Base-by-base conservation (phyloP, 2,113 vertebrate genomes). In the Prionailurus viverrinus region DNA sequence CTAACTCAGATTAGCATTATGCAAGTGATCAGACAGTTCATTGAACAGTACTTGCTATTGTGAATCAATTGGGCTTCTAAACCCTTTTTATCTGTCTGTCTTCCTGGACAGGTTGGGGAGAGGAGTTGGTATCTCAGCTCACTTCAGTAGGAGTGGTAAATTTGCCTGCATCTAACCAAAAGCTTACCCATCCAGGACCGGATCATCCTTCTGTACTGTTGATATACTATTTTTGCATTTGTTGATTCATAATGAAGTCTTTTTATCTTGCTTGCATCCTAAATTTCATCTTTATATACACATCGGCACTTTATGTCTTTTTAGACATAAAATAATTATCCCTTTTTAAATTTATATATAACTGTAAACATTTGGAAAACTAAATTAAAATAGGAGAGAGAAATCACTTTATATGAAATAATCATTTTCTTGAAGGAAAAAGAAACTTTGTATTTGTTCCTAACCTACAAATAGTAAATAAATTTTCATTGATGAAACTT, bases 301-400 rank as follows among this genome's bases (percentile, higher is more conserved):
- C 31, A 21, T 41, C 5, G 85, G 78, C 12, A 80, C 16, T 89
- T 45, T 45, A 45, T 45, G 1, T 45, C 5, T 33, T 71, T 89
- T 85, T 76, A 92, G 45, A 95, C 89, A 74, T 80, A 85, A 89
- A 83, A 83, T 29, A 76, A 27, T 78, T 29, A 53, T 10, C 19
- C 73, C 18, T 63, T 81, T 73, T 33, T 81, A 66, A 21, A 29
- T 63, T 29, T 65, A 80, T 58, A 21, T 21, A 21, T 76, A 79
- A 85, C 65, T 79, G 3, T 63, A 97, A 66, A 73, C 4, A 29
- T 71, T 78, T 89, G 23, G 39, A 76, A 92, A 80, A 89, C 23
- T 63, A 33, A 36, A 55, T 68, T 74, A 66, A 89, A 93, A 51
- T 69, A 78, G 19, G 55, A 88, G 45, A 79, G 93, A 91, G 80